Percentiles rank a stretch among this genome's conserved stretches.
These are phyloP conservation scores for crab-eating macaque (Macaca fascicularis) DNA, from an alignment of 2,113 vertebrate genomes.

Conservation along the genomic window DNA sequence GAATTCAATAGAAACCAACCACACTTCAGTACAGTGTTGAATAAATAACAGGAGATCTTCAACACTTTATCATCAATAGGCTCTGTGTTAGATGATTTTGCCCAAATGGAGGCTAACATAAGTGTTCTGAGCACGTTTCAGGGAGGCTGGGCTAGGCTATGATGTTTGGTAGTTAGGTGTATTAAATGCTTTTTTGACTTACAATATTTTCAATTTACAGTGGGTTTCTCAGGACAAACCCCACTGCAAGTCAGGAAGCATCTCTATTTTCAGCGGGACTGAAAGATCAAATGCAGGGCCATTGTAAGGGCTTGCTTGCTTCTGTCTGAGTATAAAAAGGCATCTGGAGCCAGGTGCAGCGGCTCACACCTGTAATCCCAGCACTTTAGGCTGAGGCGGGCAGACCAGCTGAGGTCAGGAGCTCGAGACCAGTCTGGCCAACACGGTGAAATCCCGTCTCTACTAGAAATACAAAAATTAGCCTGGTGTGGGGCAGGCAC, in stretches of 20 bases:
- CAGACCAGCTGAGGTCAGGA: too few species aligned
- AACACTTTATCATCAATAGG: not conserved
- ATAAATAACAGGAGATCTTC: too few species aligned
- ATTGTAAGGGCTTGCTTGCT: not conserved
- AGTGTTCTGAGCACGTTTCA: not conserved
- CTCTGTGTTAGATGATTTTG: not conserved
- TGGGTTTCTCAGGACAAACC: not conserved
- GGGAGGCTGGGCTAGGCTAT: not conserved
- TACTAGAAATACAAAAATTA: too few species aligned
- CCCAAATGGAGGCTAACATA: not conserved
- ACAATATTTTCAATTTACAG: not conserved
- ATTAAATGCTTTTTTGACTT: not conserved
- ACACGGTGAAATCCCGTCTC: too few species aligned
- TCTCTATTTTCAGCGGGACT: not conserved
- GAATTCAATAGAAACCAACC: not conserved
- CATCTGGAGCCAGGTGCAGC: too few species aligned
- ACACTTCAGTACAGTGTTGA: not conserved
- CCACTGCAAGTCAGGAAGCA: too few species aligned
- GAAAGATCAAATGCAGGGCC: not conserved
- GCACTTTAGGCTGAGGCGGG: too few species aligned
- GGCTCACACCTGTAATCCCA: too few species aligned
- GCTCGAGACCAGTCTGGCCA: too few species aligned
- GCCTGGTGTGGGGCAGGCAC: too few species aligned
- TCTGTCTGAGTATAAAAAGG: not conserved
- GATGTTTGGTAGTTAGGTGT: not conserved